A percentile compares a stretch with the other conserved stretches of the same genome.
Evolutionary conservation across 2,113 vertebrate genomes (phyloP).

Genomic region (Atractosteus spatula): DNA sequence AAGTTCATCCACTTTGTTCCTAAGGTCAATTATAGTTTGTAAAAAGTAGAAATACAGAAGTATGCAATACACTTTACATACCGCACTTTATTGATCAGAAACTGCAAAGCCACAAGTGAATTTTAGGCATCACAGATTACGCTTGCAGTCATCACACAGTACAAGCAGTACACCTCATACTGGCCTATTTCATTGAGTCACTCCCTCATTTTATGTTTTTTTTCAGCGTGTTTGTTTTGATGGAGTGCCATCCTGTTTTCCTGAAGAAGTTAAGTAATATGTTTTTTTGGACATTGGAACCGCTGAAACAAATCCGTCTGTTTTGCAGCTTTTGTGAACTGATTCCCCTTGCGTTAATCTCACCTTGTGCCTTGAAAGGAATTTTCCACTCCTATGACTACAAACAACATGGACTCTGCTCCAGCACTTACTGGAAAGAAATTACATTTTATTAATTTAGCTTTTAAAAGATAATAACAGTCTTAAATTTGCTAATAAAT

Average conservation of each 20-base stretch:
- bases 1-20: too few species aligned
- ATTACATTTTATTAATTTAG: slow-evolving; percentile 9
- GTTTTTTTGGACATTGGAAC: slow-evolving; percentile 42
- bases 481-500: not conserved
- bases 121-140: not conserved
- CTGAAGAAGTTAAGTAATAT: slow-evolving; percentile 46
- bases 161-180: not conserved
- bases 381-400: slow-evolving; percentile 18
- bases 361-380: slow-evolving; percentile 26
- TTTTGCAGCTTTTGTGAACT: slow-evolving; percentile 29
- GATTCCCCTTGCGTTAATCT: not conserved
- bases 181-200: not conserved
- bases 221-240: slow-evolving; percentile 8
- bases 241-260: not conserved
- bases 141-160: not conserved
- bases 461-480: too few species aligned
- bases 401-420: slow-evolving; percentile 15
- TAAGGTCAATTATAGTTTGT: not conserved
- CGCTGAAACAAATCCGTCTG: slow-evolving; percentile 45
- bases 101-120: slow-evolving; percentile 12
- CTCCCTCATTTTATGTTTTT: slow-evolving; percentile 3
- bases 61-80: slow-evolving; percentile 6
- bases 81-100: slow-evolving; percentile 21
- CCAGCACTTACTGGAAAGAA: slow-evolving; percentile 43
- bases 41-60: slow-evolving; percentile 2